Evolutionary conservation across 2,888 invertebrate genomes (phyloP).

Genomic region (Shargacucullia verbasci): DNA sequence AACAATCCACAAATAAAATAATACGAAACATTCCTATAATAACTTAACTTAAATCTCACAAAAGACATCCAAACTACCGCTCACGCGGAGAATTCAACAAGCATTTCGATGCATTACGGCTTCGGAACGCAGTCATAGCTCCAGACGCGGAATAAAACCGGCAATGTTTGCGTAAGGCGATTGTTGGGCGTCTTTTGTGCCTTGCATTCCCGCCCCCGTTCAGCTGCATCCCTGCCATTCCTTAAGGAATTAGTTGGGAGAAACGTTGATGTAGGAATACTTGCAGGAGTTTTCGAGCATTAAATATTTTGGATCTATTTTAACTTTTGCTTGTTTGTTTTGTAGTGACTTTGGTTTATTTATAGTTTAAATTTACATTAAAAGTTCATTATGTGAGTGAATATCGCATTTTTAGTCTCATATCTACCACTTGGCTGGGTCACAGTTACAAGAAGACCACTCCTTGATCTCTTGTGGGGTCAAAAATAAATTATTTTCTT

Average conservation of each 20-base stretch:
- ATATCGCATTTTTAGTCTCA: too few relatives aligned
- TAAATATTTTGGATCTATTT: constrained; percentile 1
- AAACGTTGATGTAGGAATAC: constrained; percentile 32
- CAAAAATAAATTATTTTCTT: too few relatives aligned
- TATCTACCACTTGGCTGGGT: too few relatives aligned
- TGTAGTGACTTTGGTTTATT: not conserved
- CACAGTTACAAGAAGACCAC: too few relatives aligned
- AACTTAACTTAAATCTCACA: constrained; percentile 9
- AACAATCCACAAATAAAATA: too few relatives aligned
- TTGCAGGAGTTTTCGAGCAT: not conserved
- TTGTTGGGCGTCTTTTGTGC: constrained; percentile 60
- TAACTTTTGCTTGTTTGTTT: not conserved
- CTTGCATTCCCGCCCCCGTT: constrained; percentile 23
- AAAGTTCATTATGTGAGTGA: too few relatives aligned
- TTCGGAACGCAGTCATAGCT: constrained; percentile 37
- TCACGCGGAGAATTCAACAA: constrained; percentile 36
- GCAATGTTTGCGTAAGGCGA: constrained; percentile 64
- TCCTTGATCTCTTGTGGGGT: too few relatives aligned
- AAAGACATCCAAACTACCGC: constrained; percentile 25
- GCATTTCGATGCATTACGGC: constrained; percentile 54
- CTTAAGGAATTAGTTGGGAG: constrained; percentile 62
- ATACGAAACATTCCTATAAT: constrained; percentile 5
- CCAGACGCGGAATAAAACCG: constrained; percentile 50
- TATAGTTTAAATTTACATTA: too few relatives aligned
- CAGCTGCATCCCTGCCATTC: constrained; percentile 55